Base-by-base conservation (phyloP, 2,888 invertebrate genomes). In the Cerastis leucographa region DNA sequence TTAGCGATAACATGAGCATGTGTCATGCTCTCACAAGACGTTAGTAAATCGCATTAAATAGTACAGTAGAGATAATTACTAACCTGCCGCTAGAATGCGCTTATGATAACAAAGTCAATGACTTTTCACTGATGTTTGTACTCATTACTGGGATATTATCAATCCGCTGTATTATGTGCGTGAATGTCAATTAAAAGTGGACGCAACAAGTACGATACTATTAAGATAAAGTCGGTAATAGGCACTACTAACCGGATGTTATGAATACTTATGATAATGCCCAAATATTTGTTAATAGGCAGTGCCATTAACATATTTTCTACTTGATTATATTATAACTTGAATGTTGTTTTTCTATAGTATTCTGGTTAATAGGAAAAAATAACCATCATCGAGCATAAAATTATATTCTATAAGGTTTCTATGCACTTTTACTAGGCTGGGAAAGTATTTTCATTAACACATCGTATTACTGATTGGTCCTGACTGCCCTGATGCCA, bases 61-160 rank as follows among this genome's bases (percentile, higher is more conserved):
- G 3, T 42, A 42, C 19, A 73, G 72, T 42, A 42, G n/a, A 73
- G 72, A 85, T 80, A 75, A 74, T 73, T 72, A 80, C 66, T 71
- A 77, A 79, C 51, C 67, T 78, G 76, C 75, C 61, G 71, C 72
- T 84, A 75, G 75, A 80, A 80, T 78, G 67, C 71, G 73, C 25
- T n/a, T 70, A 66, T 70, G 82, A 87, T 85, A 87, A 87, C 71
- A 66, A 71, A 80, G 83, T 87, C 88, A 84, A 71, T 77, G 84
- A 85, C 84, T 74, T 78, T 74, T 71, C 64, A 77, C 78, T 72
- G 67, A 75, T 71, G 73, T 80, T 73, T 71, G 71, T 83, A 71
- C 73, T 81, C 66, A 73, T 83, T 83, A 78, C 65, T 66, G 44
- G 72, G 54, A 70, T 65, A 71, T 86, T 81, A 86, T 81, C 74